Evolutionary conservation across 2,113 vertebrate species (phyloP).

Genomic region (Otolemur garnettii): DNA sequence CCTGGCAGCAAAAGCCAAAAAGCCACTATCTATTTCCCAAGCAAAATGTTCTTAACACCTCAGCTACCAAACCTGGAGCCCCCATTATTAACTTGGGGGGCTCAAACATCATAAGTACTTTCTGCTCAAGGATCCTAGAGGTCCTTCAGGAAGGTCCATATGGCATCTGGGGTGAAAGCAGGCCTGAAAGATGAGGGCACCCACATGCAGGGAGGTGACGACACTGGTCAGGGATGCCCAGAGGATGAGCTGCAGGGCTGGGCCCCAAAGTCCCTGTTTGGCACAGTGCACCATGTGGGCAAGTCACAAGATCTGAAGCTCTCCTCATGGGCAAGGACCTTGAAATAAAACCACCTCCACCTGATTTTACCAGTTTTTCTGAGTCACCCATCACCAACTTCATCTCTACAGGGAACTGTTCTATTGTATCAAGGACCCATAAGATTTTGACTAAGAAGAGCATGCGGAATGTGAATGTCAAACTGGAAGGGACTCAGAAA

Average conservation of each 20-base stretch:
- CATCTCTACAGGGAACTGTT: background rate
- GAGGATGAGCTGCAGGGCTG: background rate
- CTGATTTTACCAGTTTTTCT: background rate
- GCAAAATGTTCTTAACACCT: background rate
- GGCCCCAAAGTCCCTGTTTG: background rate
- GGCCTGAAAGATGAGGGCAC: background rate
- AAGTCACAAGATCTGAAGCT: no score
- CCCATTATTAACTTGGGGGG: background rate
- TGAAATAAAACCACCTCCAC: background rate
- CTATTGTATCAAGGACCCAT: background rate
- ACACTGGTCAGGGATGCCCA: background rate
- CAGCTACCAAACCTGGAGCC: background rate
- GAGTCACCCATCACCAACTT: background rate
- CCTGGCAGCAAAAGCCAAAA: background rate
- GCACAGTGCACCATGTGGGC: accelerated
- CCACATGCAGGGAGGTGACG: background rate
- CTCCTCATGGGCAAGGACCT: background rate
- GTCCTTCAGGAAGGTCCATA: background rate
- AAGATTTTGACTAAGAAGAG: background rate
- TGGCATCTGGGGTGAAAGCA: background rate
- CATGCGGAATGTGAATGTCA: background rate
- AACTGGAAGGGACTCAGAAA: background rate
- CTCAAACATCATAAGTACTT: background rate
- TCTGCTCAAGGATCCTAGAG: background rate
- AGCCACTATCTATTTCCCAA: background rate